Percentiles rank a stretch among this genome's conserved stretches.
phyloP scores from a whole-genome alignment of 2,113 vertebrate genomes.

The Hystrix brachyura region DNA sequence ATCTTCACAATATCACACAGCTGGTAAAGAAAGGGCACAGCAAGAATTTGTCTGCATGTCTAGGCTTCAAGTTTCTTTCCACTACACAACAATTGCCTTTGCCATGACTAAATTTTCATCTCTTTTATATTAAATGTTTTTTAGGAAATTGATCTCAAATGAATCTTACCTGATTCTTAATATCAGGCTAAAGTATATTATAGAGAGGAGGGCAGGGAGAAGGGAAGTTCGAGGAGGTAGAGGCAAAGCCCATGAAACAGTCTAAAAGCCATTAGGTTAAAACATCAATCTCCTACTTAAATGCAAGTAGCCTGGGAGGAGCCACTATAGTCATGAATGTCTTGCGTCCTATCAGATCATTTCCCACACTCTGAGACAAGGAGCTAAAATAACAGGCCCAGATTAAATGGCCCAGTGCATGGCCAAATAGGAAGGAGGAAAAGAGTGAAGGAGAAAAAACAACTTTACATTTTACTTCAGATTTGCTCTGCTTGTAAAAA shows the following conservation, averaged over 20 bases:
- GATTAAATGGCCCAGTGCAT: neutral
- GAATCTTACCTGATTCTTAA: slow-evolving; percentile 14
- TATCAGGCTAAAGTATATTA: neutral
- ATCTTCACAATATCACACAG: neutral
- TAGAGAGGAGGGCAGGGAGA: neutral
- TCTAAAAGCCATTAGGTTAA: slow-evolving; percentile 14
- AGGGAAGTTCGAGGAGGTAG: neutral
- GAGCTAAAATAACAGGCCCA: neutral
- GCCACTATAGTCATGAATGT: neutral
- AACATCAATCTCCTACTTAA: neutral
- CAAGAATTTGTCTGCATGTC: neutral
- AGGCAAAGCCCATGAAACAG: slow-evolving; percentile 15
- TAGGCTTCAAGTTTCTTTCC: neutral
- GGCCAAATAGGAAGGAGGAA: neutral
- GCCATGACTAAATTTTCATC: neutral
- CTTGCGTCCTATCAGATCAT: neutral
- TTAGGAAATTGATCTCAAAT: slow-evolving; percentile 39
- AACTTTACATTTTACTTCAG: neutral
- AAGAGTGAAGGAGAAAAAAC: neutral
- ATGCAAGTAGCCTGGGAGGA: neutral
- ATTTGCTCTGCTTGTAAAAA: neutral
- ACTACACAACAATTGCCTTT: neutral
- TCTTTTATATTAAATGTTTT: slow-evolving; percentile 12
- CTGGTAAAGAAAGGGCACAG: neutral
- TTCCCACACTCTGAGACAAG: neutral